Evolutionary conservation across 2,113 vertebrate species (phyloP).

Genomic region (Carollia perspicillata): DNA sequence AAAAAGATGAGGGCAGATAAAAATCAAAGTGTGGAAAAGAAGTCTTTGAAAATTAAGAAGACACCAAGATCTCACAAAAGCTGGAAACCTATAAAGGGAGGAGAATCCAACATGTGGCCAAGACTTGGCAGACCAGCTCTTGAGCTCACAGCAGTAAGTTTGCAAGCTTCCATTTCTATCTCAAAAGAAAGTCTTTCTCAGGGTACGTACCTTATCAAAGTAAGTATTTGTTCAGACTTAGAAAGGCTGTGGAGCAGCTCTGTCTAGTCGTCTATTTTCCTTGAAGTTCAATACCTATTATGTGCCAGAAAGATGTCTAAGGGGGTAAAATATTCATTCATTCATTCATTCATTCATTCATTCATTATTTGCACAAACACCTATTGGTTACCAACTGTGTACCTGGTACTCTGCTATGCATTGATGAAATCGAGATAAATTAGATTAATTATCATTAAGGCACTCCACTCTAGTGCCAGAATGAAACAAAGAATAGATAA

Average conservation of each 20-base stretch:
- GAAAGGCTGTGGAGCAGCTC: neutral
- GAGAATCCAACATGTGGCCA: neutral
- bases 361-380: neutral
- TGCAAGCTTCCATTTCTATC: neutral
- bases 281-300: neutral
- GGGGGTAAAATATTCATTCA: neutral
- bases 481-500: neutral
- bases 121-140: neutral
- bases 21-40: slow-evolving; percentile 55
- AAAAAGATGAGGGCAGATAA: slow-evolving; percentile 54
- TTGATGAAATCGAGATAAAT: slow-evolving; percentile 17
- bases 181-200: slow-evolving; percentile 11
- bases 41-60: slow-evolving; percentile 51
- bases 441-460: neutral
- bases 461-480: neutral
- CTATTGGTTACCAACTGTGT: neutral
- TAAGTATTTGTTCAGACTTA: slow-evolving; percentile 13
- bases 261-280: neutral
- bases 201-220: neutral
- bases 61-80: slow-evolving; percentile 40
- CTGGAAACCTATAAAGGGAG: neutral
- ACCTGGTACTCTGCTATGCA: neutral
- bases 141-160: neutral
- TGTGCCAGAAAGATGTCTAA: neutral
- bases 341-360: neutral